These are phyloP conservation scores for Anthoscopus minutus DNA, from an alignment of 2,113 vertebrate genomes.

Conservation along the genomic window DNA sequence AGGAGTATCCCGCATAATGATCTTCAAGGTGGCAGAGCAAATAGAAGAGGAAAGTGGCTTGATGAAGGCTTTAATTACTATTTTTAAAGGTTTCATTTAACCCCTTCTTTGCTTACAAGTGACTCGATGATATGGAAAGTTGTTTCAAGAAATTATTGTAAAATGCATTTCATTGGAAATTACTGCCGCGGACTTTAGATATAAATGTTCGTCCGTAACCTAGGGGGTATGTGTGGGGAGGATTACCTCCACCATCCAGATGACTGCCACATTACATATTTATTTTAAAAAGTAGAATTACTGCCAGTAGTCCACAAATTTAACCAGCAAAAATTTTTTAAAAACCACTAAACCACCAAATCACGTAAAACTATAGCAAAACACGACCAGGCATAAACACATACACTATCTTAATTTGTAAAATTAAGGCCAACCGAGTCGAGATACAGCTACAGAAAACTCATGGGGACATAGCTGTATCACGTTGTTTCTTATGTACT, in stretches of 20 bases:
- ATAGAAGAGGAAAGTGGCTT: background rate
- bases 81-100: background rate
- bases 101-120: background rate
- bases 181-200: background rate
- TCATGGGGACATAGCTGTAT: background rate
- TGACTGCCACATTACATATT: background rate
- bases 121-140: background rate
- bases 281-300: background rate
- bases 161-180: background rate
- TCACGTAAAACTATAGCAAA: background rate
- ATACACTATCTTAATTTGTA: background rate
- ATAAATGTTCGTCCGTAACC: fast-evolving
- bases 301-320: background rate
- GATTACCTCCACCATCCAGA: background rate
- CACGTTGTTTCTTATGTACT: fast-evolving
- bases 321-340: fast-evolving
- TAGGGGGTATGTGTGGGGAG: fast-evolving
- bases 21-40: background rate
- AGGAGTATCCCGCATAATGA: background rate
- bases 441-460: background rate
- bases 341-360: background rate
- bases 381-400: background rate
- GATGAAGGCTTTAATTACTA: background rate
- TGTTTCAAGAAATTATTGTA: background rate
- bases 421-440: background rate